Base-by-base conservation (phyloP, 2,113 vertebrate species). In the Nanorana parkeri region DNA sequence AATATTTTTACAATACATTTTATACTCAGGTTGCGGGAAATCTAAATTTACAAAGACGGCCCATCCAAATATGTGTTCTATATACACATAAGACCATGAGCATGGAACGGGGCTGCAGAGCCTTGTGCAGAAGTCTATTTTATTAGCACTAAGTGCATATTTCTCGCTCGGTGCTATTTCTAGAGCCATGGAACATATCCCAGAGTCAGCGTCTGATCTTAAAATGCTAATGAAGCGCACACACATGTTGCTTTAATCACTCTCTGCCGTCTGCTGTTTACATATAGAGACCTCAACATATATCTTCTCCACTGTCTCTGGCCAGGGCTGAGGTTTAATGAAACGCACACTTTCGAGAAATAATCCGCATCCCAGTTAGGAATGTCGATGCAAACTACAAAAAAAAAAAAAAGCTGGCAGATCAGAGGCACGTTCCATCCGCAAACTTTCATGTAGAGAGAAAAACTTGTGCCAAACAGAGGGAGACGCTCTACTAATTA, bases 221-320 rank as follows among this genome's bases (percentile, higher is more conserved):
- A 5, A 29, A 47, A 66, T 28, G 54, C 77, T 24, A 60, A 80
- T 78, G 51, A 69, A 69, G 69, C 66, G 28, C 66, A 78, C 21
- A 55, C 54, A 80, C 65, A 80, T 69, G 69, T 60, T 69, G 78
- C 60, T 80, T 80, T 69, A 69, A 80, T 80, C 54, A 80, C 54
- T 61, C 54, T 69, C 32, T 24, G 78, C 67, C 21, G 28, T 24
- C 77, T 80, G 66, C 66, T 60, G 55, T 32, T 69, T 60, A 68
- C 77, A 80, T 58, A 47, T 17, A 61, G 51, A 69, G n/a, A 26
- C 17, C 66, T 58, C 67, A 5, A 69, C 51, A 54, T 79, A 79
- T 77, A 58, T 20, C 41, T 65, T n/a, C 8, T 28, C 17, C 24
- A 55, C 24, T 55, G 23, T 56, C 61, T 10, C 51, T 29, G 19